A percentile compares a stretch with the other conserved stretches of the same genome.
Evolutionary conservation across 2,888 invertebrate species (phyloP).

Genomic region (Harpalus rubripes): DNA sequence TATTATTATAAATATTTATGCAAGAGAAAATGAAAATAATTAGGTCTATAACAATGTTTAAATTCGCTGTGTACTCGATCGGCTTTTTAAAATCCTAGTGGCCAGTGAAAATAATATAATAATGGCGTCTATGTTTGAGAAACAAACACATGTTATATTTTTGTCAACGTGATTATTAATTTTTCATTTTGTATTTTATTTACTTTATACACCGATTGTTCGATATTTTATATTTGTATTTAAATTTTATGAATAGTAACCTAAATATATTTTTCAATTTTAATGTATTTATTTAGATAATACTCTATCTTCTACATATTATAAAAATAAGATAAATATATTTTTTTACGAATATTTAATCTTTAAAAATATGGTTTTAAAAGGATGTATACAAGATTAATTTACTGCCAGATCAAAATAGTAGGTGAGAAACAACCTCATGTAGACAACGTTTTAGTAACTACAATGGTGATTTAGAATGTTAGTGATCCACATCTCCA

Average conservation of each 20-base stretch:
- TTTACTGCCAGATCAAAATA: too few relatives aligned
- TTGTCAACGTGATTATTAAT: slow-evolving; percentile 38
- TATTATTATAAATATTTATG: slow-evolving; percentile 67
- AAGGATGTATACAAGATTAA: too few relatives aligned
- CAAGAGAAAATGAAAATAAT: slow-evolving; percentile 65
- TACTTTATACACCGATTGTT: background rate
- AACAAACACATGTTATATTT: slow-evolving; percentile 24
- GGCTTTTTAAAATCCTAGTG: slow-evolving; percentile 53
- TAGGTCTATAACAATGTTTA: slow-evolving; percentile 66
- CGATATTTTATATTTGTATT: slow-evolving; percentile 6
- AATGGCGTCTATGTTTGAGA: slow-evolving; percentile 54
- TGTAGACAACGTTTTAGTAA: too few relatives aligned
- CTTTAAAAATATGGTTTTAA: too few relatives aligned
- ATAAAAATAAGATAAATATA: too few relatives aligned
- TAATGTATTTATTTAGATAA: background rate
- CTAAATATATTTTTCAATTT: background rate
- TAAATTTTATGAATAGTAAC: slow-evolving; percentile 9
- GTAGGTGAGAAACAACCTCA: too few relatives aligned
- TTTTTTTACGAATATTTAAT: too few relatives aligned
- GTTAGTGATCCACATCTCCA: too few relatives aligned
- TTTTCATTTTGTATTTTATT: slow-evolving; percentile 9
- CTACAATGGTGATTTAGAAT: too few relatives aligned
- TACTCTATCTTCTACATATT: too few relatives aligned
- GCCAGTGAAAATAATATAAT: slow-evolving; percentile 50
- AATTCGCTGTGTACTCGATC: slow-evolving; percentile 56